Percentiles rank a stretch among this genome's conserved stretches.
phyloP scores from a whole-genome alignment of 2,888 invertebrate species.

The Perdita meconis region DNA sequence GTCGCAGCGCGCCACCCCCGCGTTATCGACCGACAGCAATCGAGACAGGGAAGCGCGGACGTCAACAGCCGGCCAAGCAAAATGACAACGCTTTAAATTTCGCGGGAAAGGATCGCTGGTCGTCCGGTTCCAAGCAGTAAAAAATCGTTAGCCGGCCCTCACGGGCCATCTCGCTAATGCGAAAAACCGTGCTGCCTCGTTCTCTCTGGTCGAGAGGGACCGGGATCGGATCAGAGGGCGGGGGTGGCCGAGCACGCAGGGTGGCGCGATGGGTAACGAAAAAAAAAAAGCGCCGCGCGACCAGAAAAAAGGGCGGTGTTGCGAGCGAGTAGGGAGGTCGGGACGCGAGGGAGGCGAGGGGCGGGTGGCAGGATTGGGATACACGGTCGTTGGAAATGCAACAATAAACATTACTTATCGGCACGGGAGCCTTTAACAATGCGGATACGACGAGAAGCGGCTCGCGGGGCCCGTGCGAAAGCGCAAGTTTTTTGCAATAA shows the following conservation, averaged over 20 bases:
- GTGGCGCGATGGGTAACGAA: slow-evolving; percentile 40
- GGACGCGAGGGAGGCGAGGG: slow-evolving; percentile 23
- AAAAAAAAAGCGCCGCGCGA: slow-evolving; percentile 42
- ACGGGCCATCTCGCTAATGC: slow-evolving; percentile 76
- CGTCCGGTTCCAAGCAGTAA: slow-evolving; percentile 60
- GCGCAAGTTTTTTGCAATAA: slow-evolving; percentile 83
- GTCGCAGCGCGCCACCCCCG: neutral
- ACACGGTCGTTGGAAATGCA: slow-evolving; percentile 79
- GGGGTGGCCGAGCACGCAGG: slow-evolving; percentile 25
- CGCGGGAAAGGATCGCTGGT: slow-evolving; percentile 64
- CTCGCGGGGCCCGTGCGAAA: slow-evolving; percentile 71
- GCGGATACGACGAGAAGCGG: slow-evolving; percentile 71
- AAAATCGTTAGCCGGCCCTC: slow-evolving; percentile 69
- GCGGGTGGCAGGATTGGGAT: slow-evolving; percentile 59
- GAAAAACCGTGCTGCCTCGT: slow-evolving; percentile 75
- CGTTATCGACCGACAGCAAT: slow-evolving; percentile 25
- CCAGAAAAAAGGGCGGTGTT: slow-evolving; percentile 45
- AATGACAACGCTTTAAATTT: slow-evolving; percentile 65
- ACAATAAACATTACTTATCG: slow-evolving; percentile 84
- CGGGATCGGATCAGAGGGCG: slow-evolving; percentile 48
- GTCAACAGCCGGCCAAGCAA: slow-evolving; percentile 48
- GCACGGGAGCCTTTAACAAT: slow-evolving; percentile 81
- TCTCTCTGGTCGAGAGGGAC: slow-evolving; percentile 52
- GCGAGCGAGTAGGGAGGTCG: slow-evolving; percentile 13
- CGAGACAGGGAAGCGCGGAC: slow-evolving; percentile 41